These are phyloP conservation scores for Montipora foliosa DNA, from an alignment of 64 coral and sea anemone genomes.

Conservation along the genomic window DNA sequence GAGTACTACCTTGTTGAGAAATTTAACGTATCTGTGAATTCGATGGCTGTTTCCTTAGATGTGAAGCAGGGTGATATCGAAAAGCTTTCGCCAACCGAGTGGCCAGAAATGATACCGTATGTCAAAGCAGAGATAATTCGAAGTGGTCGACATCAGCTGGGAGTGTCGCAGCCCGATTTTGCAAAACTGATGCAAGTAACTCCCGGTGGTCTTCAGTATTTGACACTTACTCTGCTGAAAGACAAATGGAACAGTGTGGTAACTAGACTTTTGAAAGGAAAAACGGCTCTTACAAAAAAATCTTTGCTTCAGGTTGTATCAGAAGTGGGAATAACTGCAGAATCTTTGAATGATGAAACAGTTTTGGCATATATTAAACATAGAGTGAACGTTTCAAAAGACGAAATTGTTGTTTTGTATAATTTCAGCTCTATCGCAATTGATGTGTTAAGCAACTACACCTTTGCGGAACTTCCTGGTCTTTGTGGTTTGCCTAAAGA, in stretches of 20 bases:
- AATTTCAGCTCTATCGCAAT: constrained; percentile 49
- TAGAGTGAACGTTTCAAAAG: constrained; percentile 44
- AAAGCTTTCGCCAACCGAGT: constrained; percentile 78
- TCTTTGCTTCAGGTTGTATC: constrained; percentile 25
- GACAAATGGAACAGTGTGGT: constrained; percentile 63
- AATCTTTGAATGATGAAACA: constrained; percentile 13
- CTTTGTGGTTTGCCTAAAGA: constrained; percentile 39
- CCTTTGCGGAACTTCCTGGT: constrained; percentile 59
- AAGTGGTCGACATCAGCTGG: constrained; percentile 59
- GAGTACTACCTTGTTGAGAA: constrained; percentile 26
- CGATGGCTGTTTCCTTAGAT: constrained; percentile 4
- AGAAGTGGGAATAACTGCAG: no score
- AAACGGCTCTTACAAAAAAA: constrained; percentile 31
- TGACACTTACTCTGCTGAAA: constrained; percentile 55
- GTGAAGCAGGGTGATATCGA: constrained; percentile 5
- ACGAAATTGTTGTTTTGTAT: constrained; percentile 61
- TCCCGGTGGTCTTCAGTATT: constrained; percentile 8
- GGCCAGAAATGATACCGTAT: constrained; percentile 71
- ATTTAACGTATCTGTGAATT: constrained; percentile 14
- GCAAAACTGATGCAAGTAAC: constrained; percentile 36
- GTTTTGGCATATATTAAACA: constrained; percentile 68
- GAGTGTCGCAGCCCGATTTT: constrained; percentile 32
- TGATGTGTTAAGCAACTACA: constrained; percentile 68
- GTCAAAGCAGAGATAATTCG: constrained; percentile 55
- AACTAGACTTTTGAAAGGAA: constrained; percentile 55